These are phyloP conservation scores for Fregata magnificens DNA, from an alignment of 2,113 vertebrate genomes.

Conservation along the genomic window DNA sequence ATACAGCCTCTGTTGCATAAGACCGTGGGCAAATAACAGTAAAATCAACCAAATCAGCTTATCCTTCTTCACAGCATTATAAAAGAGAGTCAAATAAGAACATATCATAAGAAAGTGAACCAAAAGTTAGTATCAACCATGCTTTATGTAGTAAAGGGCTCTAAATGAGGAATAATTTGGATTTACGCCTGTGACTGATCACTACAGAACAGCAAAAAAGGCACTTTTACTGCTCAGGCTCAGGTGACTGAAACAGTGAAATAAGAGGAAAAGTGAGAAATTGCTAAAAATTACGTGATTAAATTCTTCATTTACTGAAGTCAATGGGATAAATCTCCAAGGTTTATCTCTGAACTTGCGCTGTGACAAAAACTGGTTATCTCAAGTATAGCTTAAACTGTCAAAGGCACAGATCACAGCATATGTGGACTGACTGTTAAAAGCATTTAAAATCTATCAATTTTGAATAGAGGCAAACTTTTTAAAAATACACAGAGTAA, in stretches of 20 bases:
- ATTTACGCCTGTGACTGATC: not conserved
- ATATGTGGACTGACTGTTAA: not conserved
- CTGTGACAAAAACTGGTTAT: not conserved
- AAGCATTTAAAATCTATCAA: not conserved
- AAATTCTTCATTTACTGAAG: not conserved
- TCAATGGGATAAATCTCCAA: not conserved
- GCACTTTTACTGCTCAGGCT: not conserved
- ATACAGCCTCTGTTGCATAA: not conserved
- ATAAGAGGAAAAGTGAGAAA: not conserved
- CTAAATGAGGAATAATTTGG: not conserved
- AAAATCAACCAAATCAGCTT: not conserved
- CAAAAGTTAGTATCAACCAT: too few relatives aligned
- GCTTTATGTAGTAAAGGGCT: not conserved
- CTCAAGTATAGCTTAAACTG: not conserved
- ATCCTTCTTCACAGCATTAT: not conserved
- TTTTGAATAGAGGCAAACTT: not conserved
- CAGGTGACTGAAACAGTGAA: not conserved
- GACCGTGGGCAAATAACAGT: fast-evolving
- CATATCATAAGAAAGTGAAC: not conserved
- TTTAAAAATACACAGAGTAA: not conserved
- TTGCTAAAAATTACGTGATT: not conserved
- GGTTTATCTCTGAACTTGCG: not conserved
- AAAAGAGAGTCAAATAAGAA: not conserved
- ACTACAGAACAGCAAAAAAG: not conserved
- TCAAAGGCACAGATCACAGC: too few relatives aligned